Evolutionary conservation across 2,797 vertebrate genomes (phyloP).

Genomic region (Ctenopoma kingsleyae): DNA sequence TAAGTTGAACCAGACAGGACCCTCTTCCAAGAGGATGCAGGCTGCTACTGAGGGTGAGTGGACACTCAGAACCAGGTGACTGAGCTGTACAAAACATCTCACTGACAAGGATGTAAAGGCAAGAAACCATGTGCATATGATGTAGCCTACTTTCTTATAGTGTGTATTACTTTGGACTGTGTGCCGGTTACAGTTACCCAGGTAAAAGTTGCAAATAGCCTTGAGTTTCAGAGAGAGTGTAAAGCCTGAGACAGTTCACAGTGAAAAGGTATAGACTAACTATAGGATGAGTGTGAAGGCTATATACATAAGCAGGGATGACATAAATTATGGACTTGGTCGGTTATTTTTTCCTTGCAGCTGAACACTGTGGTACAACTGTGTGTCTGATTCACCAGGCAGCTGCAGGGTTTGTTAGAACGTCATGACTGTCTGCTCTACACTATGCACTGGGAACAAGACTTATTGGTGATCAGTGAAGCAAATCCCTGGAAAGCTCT

Average conservation of each 20-base stretch:
- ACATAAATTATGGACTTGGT: constrained; percentile 44
- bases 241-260: background rate
- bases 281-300: background rate
- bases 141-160: background rate
- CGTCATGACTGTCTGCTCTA: constrained; percentile 42
- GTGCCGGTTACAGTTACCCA: background rate
- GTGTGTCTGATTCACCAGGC: constrained; percentile 35
- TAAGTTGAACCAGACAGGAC: constrained; percentile 27
- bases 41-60: background rate
- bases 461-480: constrained; percentile 58
- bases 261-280: background rate
- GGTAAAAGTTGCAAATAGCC: background rate
- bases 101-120: constrained; percentile 3
- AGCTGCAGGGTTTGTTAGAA: constrained; percentile 44
- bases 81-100: constrained; percentile 15
- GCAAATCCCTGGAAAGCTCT: constrained; percentile 53
- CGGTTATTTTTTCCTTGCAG: constrained; percentile 23
- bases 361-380: constrained; percentile 36
- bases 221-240: no score
- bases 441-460: constrained; percentile 21
- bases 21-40: constrained; percentile 33
- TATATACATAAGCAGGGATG: constrained; percentile 7
- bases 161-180: background rate
- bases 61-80: constrained; percentile 21
- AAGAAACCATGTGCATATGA: background rate